Base-by-base conservation (phyloP, 2,113 vertebrate species). In the Myocastor coypus region DNA sequence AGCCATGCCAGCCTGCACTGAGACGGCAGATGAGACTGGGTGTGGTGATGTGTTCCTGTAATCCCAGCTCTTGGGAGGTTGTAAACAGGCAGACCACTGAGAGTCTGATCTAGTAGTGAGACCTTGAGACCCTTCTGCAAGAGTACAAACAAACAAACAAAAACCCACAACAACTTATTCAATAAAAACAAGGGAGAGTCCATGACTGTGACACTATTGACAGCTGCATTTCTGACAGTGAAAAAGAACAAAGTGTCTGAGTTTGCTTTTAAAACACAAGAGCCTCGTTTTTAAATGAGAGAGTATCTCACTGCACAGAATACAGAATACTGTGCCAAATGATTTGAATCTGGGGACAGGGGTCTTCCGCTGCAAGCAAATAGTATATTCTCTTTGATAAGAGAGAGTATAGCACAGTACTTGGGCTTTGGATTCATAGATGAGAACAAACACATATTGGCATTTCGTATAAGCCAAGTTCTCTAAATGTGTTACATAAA, bases 141-240 rank as follows among this genome's bases (percentile, higher is more conserved):
- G 8, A 46, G 46, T 46, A 46, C 46, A 46, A 46, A 46, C 46
- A 46, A 46, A 46, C 46, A 46, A 46, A 46, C 46, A 46, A 46
- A 46, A 46, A 46, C 46, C 46, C 46, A 46, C 46, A 46, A 46
- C 5, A 46, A 46, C 5, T 46, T 42, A 75, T 37, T 93, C 85
- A 95, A 7, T 17, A 93, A n/a, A 95, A 92, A 90, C 34, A 92
- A 68, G 55, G 73, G 90, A 63, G 87, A 94, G 84, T 92, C 95
- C 71, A 91, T 10, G 30, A 57, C 63, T 59, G 20, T 30, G 89
- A 87, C 75, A 28, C 40, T 96, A 87, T 93, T 46, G 32, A 93
- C 69, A 96, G 89, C 93, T 96, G 95, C 52, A 52, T 96, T 92
- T 84, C 81, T 93, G 55, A 94, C 64, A 93, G 61, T 37, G 14